Conservation (phyloP, 2,888 invertebrate genomes). For the Scaptomyza polygonia region DNA sequence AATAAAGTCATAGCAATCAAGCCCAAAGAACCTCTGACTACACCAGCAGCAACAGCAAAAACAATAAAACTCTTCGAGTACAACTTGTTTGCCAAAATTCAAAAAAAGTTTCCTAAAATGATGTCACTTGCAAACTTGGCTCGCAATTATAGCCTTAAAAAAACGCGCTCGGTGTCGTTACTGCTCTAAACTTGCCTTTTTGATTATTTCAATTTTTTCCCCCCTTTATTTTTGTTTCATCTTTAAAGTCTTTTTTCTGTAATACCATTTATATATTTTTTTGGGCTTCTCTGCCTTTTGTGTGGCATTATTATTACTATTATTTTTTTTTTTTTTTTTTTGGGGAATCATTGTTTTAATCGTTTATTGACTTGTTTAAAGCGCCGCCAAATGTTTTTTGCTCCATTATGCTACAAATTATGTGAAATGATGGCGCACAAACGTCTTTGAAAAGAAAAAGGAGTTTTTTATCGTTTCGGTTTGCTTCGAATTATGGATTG, state of each 20-base stretch:
- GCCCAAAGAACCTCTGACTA: conserved; percentile 54
- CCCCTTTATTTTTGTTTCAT: conserved; percentile 17
- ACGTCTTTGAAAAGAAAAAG: conserved; percentile 29
- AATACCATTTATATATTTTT: conserved; percentile 29
- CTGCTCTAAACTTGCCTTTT: conserved; percentile 51
- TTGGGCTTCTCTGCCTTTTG: conserved; percentile 56
- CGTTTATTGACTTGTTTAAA: conserved; percentile 81
- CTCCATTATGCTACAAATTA: conserved; percentile 70
- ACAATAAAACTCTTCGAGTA: conserved; percentile 42
- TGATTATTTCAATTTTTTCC: conserved; percentile 51
- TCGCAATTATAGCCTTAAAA: conserved; percentile 71
- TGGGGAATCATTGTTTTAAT: conserved; percentile 76
- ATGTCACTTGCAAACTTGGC: conserved; percentile 69
- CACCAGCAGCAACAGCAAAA: conserved; percentile 38
- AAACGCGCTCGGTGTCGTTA: conserved; percentile 40
- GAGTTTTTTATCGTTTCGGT: conserved; percentile 8
- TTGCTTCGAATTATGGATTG: conserved; percentile 3
- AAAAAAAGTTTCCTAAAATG: conserved; percentile 67
- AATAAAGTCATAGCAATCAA: conserved; percentile 78
- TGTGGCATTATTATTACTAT: conserved; percentile 29
- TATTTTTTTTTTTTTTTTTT: conserved; percentile 28
- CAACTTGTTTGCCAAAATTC: conserved; percentile 73
- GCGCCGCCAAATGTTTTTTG: conserved; percentile 60
- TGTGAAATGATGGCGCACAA: conserved; percentile 81
- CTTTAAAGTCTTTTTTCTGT: conserved; percentile 45